Conservation (phyloP, 1,140 invertebrate species). For the Daktulosphaira vitifoliae region DNA sequence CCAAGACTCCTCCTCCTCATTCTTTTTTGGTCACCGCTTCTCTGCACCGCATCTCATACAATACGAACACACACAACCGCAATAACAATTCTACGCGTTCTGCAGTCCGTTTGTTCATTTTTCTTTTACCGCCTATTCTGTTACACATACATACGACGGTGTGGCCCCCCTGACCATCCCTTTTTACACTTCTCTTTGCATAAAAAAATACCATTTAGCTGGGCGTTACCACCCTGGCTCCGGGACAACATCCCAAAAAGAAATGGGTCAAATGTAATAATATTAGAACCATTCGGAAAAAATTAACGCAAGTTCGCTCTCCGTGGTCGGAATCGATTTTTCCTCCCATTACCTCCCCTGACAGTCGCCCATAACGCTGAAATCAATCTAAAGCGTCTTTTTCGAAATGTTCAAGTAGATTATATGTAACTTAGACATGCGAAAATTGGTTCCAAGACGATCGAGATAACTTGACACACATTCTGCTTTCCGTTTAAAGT, state of each 20-base stretch:
- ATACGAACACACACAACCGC: neutral
- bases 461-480: too few relatives aligned
- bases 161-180: neutral
- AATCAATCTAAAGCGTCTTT: too few relatives aligned
- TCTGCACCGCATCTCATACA: neutral
- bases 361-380: too few relatives aligned
- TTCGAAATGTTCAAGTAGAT: too few relatives aligned
- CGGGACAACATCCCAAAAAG: neutral
- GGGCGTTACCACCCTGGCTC: neutral
- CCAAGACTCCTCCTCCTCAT: neutral
- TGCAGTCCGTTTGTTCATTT: too few relatives aligned
- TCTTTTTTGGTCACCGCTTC: neutral
- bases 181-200: too few relatives aligned
- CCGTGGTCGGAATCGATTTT: conserved; percentile 25
- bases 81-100: too few relatives aligned
- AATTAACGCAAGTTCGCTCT: conserved; percentile 18
- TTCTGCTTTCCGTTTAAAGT: too few relatives aligned
- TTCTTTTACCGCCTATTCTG: too few relatives aligned
- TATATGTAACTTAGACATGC: too few relatives aligned
- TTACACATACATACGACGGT: neutral
- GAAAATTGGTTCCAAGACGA: too few relatives aligned
- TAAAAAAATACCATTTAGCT: too few relatives aligned
- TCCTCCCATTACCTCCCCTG: neutral
- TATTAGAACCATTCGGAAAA: conserved; percentile 9
- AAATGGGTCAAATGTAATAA: conserved; percentile 29